Evolutionary conservation across 2,113 vertebrate species (phyloP).

Genomic region (Symphodus melops): DNA sequence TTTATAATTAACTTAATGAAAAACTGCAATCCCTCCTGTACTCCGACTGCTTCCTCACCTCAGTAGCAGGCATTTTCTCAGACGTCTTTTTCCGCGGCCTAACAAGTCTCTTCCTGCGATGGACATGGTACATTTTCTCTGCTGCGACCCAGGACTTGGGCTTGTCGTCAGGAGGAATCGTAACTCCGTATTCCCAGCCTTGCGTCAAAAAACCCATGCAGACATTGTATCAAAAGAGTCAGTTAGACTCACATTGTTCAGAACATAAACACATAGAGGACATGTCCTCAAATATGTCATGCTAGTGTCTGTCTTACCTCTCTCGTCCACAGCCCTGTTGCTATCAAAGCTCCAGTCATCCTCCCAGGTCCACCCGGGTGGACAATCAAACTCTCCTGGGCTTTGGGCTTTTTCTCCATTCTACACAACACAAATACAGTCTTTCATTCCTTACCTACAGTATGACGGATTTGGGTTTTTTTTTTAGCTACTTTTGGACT

Average conservation of each 20-base stretch:
- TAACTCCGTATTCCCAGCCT: conserved; percentile 99
- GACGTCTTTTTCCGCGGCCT: conserved; percentile 87
- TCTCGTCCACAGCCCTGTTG: conserved; percentile 96
- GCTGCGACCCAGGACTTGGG: conserved; percentile 95
- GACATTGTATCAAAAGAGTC: not conserved
- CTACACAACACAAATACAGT: conserved; percentile 73
- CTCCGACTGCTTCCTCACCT: conserved; percentile 73
- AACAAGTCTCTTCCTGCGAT: conserved; percentile 90
- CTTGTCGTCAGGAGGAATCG: conserved; percentile 93
- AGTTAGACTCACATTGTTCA: not conserved
- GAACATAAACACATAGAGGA: not conserved
- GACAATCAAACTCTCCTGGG: conserved; percentile 87
- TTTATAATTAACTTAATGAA: not conserved
- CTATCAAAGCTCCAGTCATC: conserved; percentile 93
- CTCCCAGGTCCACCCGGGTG: conserved; percentile 93
- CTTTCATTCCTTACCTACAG: not conserved
- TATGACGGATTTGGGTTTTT: too few relatives aligned
- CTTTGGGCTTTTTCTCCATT: conserved; percentile 92
- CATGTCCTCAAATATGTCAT: not conserved
- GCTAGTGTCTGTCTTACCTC: conserved; percentile 77
- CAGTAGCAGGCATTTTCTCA: conserved; percentile 66
- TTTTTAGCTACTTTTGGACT: too few relatives aligned
- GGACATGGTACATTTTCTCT: conserved; percentile 97
- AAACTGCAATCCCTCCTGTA: not conserved
- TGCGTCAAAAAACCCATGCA: not conserved